Percentiles rank a stretch among this genome's conserved stretches.
These are phyloP conservation scores for Ornithoptera priamus DNA, from an alignment of 2,888 invertebrate species.

Conservation along the genomic window DNA sequence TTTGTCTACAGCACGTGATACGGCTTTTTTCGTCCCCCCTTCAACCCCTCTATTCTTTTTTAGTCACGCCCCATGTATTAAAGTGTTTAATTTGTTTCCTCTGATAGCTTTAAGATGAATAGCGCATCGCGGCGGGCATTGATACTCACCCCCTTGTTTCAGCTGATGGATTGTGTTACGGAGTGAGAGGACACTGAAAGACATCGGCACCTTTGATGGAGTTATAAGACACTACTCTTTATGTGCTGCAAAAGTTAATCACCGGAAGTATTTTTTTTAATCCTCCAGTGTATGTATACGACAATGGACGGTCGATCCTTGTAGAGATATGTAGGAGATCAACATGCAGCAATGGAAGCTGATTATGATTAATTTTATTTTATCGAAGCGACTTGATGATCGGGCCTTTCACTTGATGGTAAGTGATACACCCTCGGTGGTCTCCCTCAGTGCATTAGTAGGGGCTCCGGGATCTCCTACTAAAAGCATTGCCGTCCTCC, in stretches of 20 bases:
- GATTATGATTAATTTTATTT: no score
- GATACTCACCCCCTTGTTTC: slow-evolving; percentile 47
- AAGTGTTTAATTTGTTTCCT: slow-evolving; percentile 77
- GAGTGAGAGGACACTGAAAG: slow-evolving; percentile 54
- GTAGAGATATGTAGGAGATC: no score
- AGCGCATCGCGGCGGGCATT: slow-evolving; percentile 41
- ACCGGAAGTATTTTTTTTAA: slow-evolving; percentile 30
- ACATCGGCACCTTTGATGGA: slow-evolving; percentile 48
- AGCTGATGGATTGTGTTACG: slow-evolving; percentile 58
- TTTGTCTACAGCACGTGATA: slow-evolving; percentile 39
- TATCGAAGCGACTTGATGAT: no score
- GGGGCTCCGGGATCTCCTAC: no score
- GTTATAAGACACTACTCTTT: slow-evolving; percentile 18
- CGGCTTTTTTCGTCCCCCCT: slow-evolving; percentile 45
- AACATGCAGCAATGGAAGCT: no score
- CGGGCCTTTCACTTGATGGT: no score
- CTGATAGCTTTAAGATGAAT: slow-evolving; percentile 62
- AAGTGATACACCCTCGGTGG: no score
- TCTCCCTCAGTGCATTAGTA: no score
- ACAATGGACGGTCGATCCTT: no score
- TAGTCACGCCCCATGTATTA: slow-evolving; percentile 76
- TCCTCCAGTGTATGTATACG: no score
- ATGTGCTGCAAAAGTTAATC: slow-evolving; percentile 7
- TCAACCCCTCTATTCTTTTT: slow-evolving; percentile 49
- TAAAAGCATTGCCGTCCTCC: no score